These are phyloP conservation scores for Tachysurus fulvidraco DNA, from an alignment of 2,113 vertebrate genomes.

Conservation along the genomic window DNA sequence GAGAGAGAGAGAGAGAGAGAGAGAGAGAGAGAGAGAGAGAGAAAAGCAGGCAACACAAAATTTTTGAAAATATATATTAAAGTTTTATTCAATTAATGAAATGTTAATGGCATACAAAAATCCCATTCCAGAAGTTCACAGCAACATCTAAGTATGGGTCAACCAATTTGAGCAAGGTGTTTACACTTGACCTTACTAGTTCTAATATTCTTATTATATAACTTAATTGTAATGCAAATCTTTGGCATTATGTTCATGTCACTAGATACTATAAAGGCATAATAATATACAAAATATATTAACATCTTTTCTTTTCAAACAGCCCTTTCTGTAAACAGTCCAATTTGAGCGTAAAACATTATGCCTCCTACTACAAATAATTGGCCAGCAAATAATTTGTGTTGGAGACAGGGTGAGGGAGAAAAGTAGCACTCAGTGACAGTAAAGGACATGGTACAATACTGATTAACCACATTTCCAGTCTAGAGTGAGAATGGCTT, in stretches of 20 bases:
- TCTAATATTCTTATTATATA: constrained; percentile 63
- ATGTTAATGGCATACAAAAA: constrained; percentile 74
- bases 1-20: not conserved
- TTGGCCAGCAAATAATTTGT: constrained; percentile 70
- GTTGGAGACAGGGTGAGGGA: constrained; percentile 17
- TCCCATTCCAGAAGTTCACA: constrained; percentile 74
- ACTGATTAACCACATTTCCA: constrained; percentile 61
- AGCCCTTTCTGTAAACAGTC: constrained; percentile 75
- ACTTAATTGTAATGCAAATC: constrained; percentile 73
- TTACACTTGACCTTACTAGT: constrained; percentile 60
- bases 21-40: constrained; percentile 31
- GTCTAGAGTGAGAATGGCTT: constrained; percentile 58
- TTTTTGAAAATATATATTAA: constrained; percentile 72
- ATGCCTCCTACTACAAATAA: constrained; percentile 54
- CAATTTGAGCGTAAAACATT: constrained; percentile 53
- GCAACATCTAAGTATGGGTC: constrained; percentile 68
- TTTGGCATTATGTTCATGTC: constrained; percentile 71
- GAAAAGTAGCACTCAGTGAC: constrained; percentile 43
- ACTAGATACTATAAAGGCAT: constrained; percentile 63
- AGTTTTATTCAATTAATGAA: constrained; percentile 73
- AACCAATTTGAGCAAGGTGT: constrained; percentile 67
- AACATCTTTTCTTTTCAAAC: constrained; percentile 73
- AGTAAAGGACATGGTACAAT: constrained; percentile 46
- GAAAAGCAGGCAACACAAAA: not conserved
- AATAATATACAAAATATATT: constrained; percentile 76